Conservation (phyloP, 2,797 vertebrate species). For the Xyrichtys novacula region DNA sequence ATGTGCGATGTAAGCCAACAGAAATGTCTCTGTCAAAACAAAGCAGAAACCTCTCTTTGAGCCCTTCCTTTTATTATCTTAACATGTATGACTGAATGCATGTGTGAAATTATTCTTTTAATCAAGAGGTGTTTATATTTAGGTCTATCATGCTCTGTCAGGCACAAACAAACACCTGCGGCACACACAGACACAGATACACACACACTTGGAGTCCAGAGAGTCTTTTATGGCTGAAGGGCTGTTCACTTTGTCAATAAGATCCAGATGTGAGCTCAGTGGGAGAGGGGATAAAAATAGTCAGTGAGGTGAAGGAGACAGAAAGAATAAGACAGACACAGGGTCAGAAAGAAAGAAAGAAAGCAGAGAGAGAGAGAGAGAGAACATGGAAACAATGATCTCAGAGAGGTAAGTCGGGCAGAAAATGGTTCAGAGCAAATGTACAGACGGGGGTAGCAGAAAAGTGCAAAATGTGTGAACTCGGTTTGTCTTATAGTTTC, state of each 20-base stretch:
- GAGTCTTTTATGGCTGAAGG: constrained; percentile 82
- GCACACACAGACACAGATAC: constrained; percentile 73
- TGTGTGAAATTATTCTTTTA: constrained; percentile 33
- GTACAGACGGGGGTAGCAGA: constrained; percentile 12
- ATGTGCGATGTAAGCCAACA: too few relatives aligned
- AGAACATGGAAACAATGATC: constrained; percentile 33
- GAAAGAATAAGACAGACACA: constrained; percentile 39
- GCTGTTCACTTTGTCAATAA: constrained; percentile 81
- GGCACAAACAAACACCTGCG: constrained; percentile 5
- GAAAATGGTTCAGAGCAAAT: neutral
- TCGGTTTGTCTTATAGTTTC: constrained; percentile 27
- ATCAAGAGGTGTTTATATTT: constrained; percentile 52
- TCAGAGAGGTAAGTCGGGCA: constrained; percentile 14
- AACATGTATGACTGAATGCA: constrained; percentile 5
- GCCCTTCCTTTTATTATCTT: constrained; percentile 1
- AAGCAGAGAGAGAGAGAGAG: too few relatives aligned
- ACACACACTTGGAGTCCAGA: constrained; percentile 40
- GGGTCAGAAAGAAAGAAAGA: constrained; percentile 49
- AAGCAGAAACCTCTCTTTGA: neutral
- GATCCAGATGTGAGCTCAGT: constrained; percentile 86
- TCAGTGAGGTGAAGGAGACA: constrained; percentile 65
- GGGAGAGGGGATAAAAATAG: constrained; percentile 81
- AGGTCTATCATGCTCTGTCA: constrained; percentile 49
- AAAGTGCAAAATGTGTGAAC: constrained; percentile 18
- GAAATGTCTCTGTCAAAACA: too few relatives aligned